phyloP scores from a whole-genome alignment of 1,140 invertebrate species.

The Tetragnatha versicolor region DNA sequence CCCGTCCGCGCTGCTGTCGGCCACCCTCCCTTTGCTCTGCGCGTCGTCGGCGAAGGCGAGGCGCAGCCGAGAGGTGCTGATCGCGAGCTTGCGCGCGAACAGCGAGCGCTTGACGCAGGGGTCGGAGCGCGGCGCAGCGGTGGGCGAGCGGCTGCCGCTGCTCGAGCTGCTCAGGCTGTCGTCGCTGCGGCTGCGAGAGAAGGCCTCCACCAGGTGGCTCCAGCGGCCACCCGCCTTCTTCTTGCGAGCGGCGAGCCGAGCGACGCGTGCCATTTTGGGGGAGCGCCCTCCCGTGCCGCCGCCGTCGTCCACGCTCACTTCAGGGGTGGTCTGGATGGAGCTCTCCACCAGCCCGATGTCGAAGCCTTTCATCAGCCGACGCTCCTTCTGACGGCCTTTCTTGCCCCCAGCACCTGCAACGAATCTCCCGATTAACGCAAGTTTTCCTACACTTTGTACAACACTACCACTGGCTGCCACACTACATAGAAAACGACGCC shows the following conservation, averaged over 20 bases:
- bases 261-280: slow-evolving; percentile 49
- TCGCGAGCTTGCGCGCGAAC: slow-evolving; percentile 42
- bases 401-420: slow-evolving; percentile 70
- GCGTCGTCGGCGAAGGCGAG: slow-evolving; percentile 15
- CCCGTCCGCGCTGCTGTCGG: slow-evolving; percentile 16
- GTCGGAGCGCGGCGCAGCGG: too few species aligned
- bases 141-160: slow-evolving; percentile 18
- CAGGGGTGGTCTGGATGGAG: slow-evolving; percentile 54
- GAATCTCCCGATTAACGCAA: too few species aligned
- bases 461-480: too few species aligned
- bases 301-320: slow-evolving; percentile 54
- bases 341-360: slow-evolving; percentile 67
- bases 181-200: slow-evolving; percentile 54
- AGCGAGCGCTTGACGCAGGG: slow-evolving; percentile 28
- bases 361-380: slow-evolving; percentile 92
- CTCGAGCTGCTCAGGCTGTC: slow-evolving; percentile 41
- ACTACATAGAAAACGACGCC: too few species aligned
- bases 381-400: slow-evolving; percentile 90
- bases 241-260: slow-evolving; percentile 49
- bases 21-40: neutral
- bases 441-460: too few species aligned
- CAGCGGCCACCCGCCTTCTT: slow-evolving; percentile 44
- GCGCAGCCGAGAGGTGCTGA: slow-evolving; percentile 35
- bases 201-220: slow-evolving; percentile 55
- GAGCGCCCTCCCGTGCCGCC: slow-evolving; percentile 18